Evolutionary conservation across 2,888 invertebrate genomes (phyloP), one percentile per base, ranked within the genome.

Genomic region (Eucera pruinosa): DNA sequence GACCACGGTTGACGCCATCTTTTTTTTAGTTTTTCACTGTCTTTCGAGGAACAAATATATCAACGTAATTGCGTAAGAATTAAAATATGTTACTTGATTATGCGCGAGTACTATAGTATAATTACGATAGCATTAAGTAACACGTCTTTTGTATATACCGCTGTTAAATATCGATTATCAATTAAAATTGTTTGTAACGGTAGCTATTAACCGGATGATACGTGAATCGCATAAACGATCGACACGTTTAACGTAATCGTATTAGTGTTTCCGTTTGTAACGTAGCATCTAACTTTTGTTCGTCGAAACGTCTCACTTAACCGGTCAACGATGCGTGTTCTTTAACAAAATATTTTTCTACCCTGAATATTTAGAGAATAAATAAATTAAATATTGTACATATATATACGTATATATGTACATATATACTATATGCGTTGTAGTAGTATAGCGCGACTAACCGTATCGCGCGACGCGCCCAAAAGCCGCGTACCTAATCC

Each of bases 261-360:
- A 50, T 52, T 47, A 23, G 30, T 39, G 33, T n/a, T 36, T 61
- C 15, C 25, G 60, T 39, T 41, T 13, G n/a, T 33, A 30, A 58
- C 18, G 13, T 33, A 41, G 25, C 7, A 36, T 43, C 11, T 41
- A 61, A 43, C n/a, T 55, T 57, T 43, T n/a, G n/a, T 48, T 27
- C 20, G 54, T 18, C 41, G 23, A 43, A 54, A 15, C 39, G 30
- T 48, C 11, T 57, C 48, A 27, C 41, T 50, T 25, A 57, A 43
- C 13, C 39, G 33, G 18, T 48, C 33, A 61, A 41, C 36, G 66
- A 66, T 36, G 18, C 47, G 33, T 43, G 43, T 39, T 41, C 60
- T 48, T 27, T 43, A 48, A 73, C 23, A 55, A 55, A 61, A 72
- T 72, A 72, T 76, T 74, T 74, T 67, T 74, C 74, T 67, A 77